Percentiles rank a stretch among this genome's conserved stretches.
Evolutionary conservation across 2,113 vertebrate genomes (phyloP).

Genomic region (Phalacrocorax brasilianus): DNA sequence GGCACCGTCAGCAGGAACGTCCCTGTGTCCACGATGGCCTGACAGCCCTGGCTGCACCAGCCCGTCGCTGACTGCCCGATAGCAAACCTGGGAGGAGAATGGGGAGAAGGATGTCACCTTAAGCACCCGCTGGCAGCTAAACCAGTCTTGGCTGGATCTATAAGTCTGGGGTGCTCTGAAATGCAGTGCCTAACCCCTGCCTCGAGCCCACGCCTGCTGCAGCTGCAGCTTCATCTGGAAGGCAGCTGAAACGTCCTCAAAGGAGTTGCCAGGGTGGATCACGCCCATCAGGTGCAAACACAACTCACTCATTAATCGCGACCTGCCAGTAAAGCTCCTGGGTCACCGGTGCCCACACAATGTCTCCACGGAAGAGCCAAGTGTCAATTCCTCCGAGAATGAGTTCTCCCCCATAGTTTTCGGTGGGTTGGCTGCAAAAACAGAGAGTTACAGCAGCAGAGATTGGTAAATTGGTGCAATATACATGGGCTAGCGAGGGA

Average conservation of each 20-base stretch:
- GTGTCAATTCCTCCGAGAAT: constrained; percentile 56
- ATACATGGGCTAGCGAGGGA: accelerated
- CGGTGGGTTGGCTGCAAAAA: constrained; percentile 50
- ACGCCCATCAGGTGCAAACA: not conserved
- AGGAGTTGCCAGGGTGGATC: accelerated
- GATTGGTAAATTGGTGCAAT: accelerated
- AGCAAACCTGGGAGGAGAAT: constrained; percentile 49
- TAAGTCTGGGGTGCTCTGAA: not conserved
- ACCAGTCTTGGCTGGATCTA: not conserved
- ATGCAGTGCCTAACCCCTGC: accelerated
- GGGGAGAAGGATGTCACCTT: not conserved
- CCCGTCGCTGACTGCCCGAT: not conserved
- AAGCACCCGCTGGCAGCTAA: not conserved
- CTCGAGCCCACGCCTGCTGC: not conserved
- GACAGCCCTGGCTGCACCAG: constrained; percentile 66
- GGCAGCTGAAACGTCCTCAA: not conserved
- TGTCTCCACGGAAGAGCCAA: constrained; percentile 43
- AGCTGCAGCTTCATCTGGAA: not conserved
- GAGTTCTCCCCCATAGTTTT: constrained; percentile 64
- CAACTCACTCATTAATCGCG: constrained; percentile 61
- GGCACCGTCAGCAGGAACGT: constrained; percentile 62
- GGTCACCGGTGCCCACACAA: constrained; percentile 63
- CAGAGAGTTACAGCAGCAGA: not conserved
- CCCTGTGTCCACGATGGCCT: constrained; percentile 70
- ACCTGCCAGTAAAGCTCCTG: constrained; percentile 71